Base-by-base conservation (phyloP, 2,888 invertebrate genomes). In the Cephus spinipes region DNA sequence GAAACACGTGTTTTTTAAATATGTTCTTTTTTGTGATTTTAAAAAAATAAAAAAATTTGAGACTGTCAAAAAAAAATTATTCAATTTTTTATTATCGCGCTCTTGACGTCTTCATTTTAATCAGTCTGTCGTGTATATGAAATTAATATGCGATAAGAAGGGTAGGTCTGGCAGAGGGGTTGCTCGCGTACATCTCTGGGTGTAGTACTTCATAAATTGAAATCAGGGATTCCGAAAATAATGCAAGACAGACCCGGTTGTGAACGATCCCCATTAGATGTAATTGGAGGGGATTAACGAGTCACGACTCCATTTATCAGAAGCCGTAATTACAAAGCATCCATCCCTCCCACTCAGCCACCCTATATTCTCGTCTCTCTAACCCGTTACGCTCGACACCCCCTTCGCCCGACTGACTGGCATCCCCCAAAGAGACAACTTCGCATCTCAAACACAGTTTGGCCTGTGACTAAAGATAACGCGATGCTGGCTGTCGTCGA, bases 281-380 rank as follows among this genome's bases (percentile, higher is more conserved):
- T 91, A 89, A 90, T 91, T 90, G 89, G 89, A 87, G 85, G 86
- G 90, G 89, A 91, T 91, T 90, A 91, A 90, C 89, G 89, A 90
- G 90, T 89, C 89, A 87, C 85, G 88, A 88, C 87, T 91, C 88
- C 91, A 91, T 91, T 91, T 90, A 90, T 91, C 90, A 91, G 89
- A 83, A 81, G 79, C 85, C 83, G 89, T 90, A 90, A 91, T 91
- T 91, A 90, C 89, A 87, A 89, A 89, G 89, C 88, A 85, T 88
- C 86, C 85, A 81, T 83, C 83, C 83, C 82, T 76, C 81, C 75
- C 33, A 71, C 71, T 23, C 31, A 12, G 71, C 9, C 75, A 33
- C 75, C 55, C 75, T 31, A 36, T 40, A 68, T 31, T 69, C 71
- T 40, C 30, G 36, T 40, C 55, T 68, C 71, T 55, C 77, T 71